Evolutionary conservation across 2,797 vertebrate species (phyloP), one percentile per base, ranked within the genome.

Genomic region (Gymnopithys bicolor): DNA sequence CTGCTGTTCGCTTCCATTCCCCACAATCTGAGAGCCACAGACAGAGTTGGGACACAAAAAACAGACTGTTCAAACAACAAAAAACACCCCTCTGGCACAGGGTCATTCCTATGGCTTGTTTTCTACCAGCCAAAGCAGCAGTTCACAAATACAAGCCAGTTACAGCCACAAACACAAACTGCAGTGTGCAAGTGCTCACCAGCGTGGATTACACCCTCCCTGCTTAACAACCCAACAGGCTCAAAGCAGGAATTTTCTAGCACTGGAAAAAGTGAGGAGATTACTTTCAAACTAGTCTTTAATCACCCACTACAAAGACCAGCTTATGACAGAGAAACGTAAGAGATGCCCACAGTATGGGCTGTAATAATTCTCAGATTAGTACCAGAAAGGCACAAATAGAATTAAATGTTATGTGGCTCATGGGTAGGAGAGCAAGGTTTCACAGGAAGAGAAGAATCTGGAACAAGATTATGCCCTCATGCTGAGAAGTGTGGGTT

Each of bases 1-100:
- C 97, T 99, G 98, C 98, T 99, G 99, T 86, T 99, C 99, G 82
- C 99, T 99, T 94, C 99, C 99, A 98, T 99, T 99, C 80, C 99
- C 99, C 97, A 99, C 98, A 91, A 99, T 99, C 99, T 99, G 96
- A 75, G 35, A 85, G 81, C 90, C 95, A 97, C 56, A 97, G 35
- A 97, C 58, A 97, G 43, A 87, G 77, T 96, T 74, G 88, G 59
- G 78, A 95, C 45, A 94, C 89, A 97, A 43, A 77, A 62, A 73
- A 60, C 74, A 91, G 22, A 86, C 28, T 92, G 63, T 70, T 87
- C 90, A 86, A 64, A 56, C 82, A 49, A 82, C 75, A 87, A 76
- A 71, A 91, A 41, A 0, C 2, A 67, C 11, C 43, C 41, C 41
- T 59, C 9, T 18, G 51, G 52, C 91, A 81, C 76, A 84, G 62